Evolutionary conservation across 2,888 invertebrate species (phyloP).

Genomic region (Neoaliturus tenellus): DNA sequence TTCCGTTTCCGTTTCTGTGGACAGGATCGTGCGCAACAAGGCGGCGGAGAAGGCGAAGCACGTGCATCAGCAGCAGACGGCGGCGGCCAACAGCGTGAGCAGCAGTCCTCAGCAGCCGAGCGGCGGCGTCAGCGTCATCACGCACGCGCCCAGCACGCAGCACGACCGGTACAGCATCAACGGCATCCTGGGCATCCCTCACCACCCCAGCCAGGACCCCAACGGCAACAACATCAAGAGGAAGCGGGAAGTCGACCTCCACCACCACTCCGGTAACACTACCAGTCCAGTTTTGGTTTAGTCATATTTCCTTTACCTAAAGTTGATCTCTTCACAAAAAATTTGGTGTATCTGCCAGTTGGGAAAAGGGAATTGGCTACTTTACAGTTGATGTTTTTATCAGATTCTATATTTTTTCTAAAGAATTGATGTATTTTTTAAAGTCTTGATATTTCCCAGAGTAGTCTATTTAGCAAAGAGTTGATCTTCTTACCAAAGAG

Average conservation of each 20-base stretch:
- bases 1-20: background rate
- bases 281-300: no score
- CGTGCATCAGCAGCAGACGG: conserved; percentile 80
- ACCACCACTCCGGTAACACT: conserved; percentile 76
- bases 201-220: conserved; percentile 76
- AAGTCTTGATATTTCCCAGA: no score
- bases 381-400: no score
- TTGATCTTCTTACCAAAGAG: no score
- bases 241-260: conserved; percentile 88
- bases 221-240: conserved; percentile 85
- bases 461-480: no score
- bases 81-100: conserved; percentile 66
- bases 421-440: no score
- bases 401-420: no score
- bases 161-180: conserved; percentile 90
- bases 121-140: conserved; percentile 77
- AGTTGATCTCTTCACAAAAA: no score
- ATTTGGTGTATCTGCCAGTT: no score
- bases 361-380: no score
- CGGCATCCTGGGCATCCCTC: conserved; percentile 91
- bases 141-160: conserved; percentile 79
- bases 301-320: no score
- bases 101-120: conserved; percentile 68
- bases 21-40: conserved; percentile 97
- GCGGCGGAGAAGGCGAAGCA: conserved; percentile 98